Evolutionary conservation across 2,888 invertebrate species (phyloP), one percentile per base, ranked within the genome.

Genomic region (Chrysolina americana): DNA sequence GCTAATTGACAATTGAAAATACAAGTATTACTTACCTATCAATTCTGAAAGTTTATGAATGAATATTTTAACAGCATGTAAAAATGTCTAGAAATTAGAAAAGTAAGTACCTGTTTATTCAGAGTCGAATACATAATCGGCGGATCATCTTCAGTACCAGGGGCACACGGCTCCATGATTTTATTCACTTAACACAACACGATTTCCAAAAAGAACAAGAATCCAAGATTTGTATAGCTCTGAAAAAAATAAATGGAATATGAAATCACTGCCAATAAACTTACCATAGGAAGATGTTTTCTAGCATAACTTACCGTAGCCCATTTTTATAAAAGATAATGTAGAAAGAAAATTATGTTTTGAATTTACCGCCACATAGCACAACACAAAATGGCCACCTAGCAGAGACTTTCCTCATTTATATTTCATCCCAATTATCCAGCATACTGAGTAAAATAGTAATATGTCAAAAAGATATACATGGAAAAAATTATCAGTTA

Each of bases 61-160:
- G 53, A 53, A 50, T 41, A 23, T 13, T 66, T 48, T 48, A 66
- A 44, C 15, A 50, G 23, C n/a, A 50, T 63, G 17, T 13, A 9
- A 21, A 47, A 48, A 70, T n/a, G 71, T 41, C 50, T 50, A 41
- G 62, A 68, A 68, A 53, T 23, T 65, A 66, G 75, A 47, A 70
- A 66, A 50, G 63, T 78, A 79, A 70, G 63, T 86, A 86, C 86
- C 86, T 85, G 81, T 80, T 86, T 86, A 21, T 76, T 84, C 41
- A 83, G 76, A 48, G 82, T 78, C 23, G 82, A 80, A 74, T 80
- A 83, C 74, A 77, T 78, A 69, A 82, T 80, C 17, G 81, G 81
- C 17, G 81, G 81, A 65, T 86, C 86, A 75, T 86, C 86, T 82
- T 86, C 86, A 47, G 86, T 86, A 53, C 86, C 86, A 28, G 86